Percentiles rank a stretch among this genome's conserved stretches.
Conservation (phyloP, 2,113 vertebrate genomes). For the Pyxicephalus adspersus region DNA sequence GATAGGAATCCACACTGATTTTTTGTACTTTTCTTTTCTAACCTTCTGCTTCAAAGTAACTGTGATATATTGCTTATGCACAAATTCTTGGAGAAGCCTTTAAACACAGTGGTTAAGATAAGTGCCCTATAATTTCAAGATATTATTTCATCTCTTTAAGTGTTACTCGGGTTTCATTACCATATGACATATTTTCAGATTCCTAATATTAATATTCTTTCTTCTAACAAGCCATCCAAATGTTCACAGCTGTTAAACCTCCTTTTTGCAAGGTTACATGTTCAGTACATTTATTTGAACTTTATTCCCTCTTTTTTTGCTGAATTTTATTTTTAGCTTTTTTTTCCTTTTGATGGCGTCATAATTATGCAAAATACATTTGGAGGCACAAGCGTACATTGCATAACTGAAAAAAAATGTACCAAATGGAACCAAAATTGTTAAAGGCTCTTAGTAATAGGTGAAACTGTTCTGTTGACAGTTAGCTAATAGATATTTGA, state of each 20-base stretch:
- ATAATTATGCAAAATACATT: too few species aligned
- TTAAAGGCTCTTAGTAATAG: too few species aligned
- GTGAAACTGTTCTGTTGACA: too few species aligned
- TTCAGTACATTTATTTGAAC: constrained; percentile 5
- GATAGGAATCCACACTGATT: constrained; percentile 9
- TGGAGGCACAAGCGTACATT: too few species aligned
- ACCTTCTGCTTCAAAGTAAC: constrained; percentile 43
- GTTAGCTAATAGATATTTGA: too few species aligned
- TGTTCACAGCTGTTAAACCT: constrained; percentile 43
- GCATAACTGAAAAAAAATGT: too few species aligned
- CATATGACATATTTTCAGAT: constrained; percentile 56
- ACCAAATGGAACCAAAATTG: too few species aligned
- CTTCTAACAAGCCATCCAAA: constrained; percentile 18
- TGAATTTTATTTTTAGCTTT: neutral
- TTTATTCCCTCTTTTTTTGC: neutral
- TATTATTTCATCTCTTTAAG: constrained; percentile 43
- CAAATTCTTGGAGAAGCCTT: constrained; percentile 31
- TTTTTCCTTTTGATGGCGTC: too few species aligned
- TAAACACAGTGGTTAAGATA: constrained; percentile 51
- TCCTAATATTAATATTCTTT: constrained; percentile 47
- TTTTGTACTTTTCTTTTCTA: constrained; percentile 30
- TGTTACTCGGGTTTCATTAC: constrained; percentile 44
- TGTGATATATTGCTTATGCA: constrained; percentile 51
- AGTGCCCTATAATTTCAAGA: constrained; percentile 48
- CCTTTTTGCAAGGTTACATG: constrained; percentile 13